Conservation (phyloP, 1,140 invertebrate genomes). For the Drosophila kohkoa region DNA sequence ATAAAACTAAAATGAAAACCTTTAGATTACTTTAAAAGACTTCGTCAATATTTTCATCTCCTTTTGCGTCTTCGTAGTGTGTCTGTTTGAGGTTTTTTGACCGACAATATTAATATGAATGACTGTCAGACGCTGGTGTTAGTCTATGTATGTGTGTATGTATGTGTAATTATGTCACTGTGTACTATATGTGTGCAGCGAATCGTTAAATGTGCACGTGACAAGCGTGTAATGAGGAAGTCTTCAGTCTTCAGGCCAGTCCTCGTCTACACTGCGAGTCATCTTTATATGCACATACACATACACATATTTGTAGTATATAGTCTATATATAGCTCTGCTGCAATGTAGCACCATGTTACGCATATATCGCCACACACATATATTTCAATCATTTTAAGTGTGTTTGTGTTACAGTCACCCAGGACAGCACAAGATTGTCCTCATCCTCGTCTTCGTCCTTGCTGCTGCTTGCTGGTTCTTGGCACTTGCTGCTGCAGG, state of each 20-base stretch:
- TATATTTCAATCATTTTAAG: conserved; percentile 82
- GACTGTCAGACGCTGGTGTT: conserved; percentile 61
- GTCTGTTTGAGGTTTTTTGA: conserved; percentile 26
- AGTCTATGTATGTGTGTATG: conserved; percentile 35
- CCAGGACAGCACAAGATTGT: conserved; percentile 61
- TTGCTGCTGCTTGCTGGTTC: conserved; percentile 14
- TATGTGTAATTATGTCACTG: conserved; percentile 63
- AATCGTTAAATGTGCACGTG: conserved; percentile 79
- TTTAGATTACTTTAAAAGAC: conserved; percentile 48
- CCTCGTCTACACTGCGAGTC: conserved; percentile 37
- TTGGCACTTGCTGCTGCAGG: conserved; percentile 31
- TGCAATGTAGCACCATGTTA: conserved; percentile 66
- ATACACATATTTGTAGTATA: background rate
- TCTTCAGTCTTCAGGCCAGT: conserved; percentile 64
- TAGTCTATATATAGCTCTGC: conserved; percentile 28
- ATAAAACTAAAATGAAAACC: conserved; percentile 11
- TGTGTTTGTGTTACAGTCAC: conserved; percentile 75
- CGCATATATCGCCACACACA: conserved; percentile 69
- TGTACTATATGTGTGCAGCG: conserved; percentile 54
- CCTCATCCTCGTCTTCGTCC: conserved; percentile 13
- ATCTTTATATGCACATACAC: conserved; percentile 4
- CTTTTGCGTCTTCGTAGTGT: background rate
- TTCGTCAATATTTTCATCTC: background rate
- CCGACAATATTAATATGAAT: conserved; percentile 78
- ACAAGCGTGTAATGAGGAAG: conserved; percentile 80